A percentile compares a stretch with the other conserved stretches of the same genome.
Evolutionary conservation across 53 echinoderm and acorn worm species (phyloP).

Genomic region (Temnopleurus reevesii): DNA sequence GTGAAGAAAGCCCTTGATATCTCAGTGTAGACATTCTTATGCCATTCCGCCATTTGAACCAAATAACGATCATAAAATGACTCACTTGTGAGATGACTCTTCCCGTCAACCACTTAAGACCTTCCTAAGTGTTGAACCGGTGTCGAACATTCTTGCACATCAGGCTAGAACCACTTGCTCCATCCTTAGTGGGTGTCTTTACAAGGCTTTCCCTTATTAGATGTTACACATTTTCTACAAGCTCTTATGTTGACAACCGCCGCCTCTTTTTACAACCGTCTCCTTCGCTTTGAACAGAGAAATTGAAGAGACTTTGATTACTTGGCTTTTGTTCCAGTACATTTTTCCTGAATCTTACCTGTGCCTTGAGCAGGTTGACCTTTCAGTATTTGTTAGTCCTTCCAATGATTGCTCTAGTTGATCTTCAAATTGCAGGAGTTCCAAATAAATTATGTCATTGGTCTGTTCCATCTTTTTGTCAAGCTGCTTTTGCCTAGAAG

Average conservation of each 20-base stretch:
- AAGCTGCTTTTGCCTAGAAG: conserved; percentile 22
- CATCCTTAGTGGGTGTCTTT: not conserved
- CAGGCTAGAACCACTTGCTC: conserved; percentile 4
- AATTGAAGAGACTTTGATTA: conserved; percentile 52
- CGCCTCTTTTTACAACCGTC: conserved; percentile 32
- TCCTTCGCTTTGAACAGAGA: conserved; percentile 44
- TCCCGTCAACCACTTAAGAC: conserved; percentile 47
- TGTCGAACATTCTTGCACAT: conserved; percentile 57
- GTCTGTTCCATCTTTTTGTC: conserved; percentile 47
- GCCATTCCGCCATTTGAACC: not conserved
- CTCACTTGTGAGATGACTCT: no score
- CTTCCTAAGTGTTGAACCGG: conserved; percentile 57
- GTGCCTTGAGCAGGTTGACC: conserved; percentile 49
- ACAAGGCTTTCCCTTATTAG: conserved; percentile 30
- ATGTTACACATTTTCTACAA: conserved; percentile 55
- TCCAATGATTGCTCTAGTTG: no score
- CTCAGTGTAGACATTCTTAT: not conserved
- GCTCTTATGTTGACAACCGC: conserved; percentile 44
- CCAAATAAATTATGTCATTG: conserved; percentile 60
- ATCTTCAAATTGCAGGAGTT: no score
- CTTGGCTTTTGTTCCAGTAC: conserved; percentile 48
- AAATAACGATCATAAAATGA: not conserved
- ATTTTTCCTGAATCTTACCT: conserved; percentile 66
- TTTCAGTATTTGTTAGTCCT: conserved; percentile 65
- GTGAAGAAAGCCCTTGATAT: conserved; percentile 22